These are phyloP conservation scores for Sebastes kiyomatsui DNA, from an alignment of 2,797 vertebrate species.

Conservation along the genomic window DNA sequence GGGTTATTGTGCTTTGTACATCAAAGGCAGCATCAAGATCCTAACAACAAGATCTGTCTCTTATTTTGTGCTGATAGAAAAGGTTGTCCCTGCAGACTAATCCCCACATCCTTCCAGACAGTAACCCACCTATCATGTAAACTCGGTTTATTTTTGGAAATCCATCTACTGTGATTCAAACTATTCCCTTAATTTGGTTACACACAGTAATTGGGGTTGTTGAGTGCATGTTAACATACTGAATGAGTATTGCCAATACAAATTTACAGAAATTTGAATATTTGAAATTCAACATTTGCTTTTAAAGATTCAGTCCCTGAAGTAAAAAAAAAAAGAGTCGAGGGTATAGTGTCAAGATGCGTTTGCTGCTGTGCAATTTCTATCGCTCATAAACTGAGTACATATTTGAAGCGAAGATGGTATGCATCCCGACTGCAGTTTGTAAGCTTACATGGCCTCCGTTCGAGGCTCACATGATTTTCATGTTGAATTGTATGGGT, in stretches of 20 bases:
- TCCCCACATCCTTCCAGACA: not conserved
- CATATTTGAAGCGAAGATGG: slow-evolving; percentile 61
- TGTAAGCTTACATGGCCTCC: slow-evolving; percentile 28
- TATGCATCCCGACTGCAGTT: slow-evolving; percentile 60
- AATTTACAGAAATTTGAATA: slow-evolving; percentile 87
- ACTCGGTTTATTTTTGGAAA: not conserved
- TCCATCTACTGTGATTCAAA: not conserved
- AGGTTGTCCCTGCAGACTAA: not conserved
- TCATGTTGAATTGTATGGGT: slow-evolving; percentile 98
- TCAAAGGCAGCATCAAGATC: slow-evolving; percentile 2
- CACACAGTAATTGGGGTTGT: not conserved
- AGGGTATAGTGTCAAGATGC: slow-evolving; percentile 72
- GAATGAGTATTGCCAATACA: slow-evolving; percentile 82
- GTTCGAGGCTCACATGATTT: slow-evolving; percentile 89
- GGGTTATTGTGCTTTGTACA: slow-evolving; percentile 55
- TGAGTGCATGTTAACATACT: slow-evolving; percentile 73
- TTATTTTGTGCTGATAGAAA: slow-evolving; percentile 4
- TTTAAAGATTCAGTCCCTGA: slow-evolving; percentile 84
- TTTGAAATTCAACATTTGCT: slow-evolving; percentile 77
- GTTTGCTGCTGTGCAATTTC: slow-evolving; percentile 70
- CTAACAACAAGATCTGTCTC: not conserved
- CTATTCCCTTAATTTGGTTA: slow-evolving; percentile 72
- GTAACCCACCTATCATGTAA: slow-evolving; percentile 10
- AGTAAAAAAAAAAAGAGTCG: slow-evolving; percentile 65
- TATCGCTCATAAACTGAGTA: slow-evolving; percentile 66